A percentile compares a stretch with the other conserved stretches of the same genome.
Evolutionary conservation across 2,888 invertebrate genomes (phyloP).

Genomic region (Hetaerina titia): DNA sequence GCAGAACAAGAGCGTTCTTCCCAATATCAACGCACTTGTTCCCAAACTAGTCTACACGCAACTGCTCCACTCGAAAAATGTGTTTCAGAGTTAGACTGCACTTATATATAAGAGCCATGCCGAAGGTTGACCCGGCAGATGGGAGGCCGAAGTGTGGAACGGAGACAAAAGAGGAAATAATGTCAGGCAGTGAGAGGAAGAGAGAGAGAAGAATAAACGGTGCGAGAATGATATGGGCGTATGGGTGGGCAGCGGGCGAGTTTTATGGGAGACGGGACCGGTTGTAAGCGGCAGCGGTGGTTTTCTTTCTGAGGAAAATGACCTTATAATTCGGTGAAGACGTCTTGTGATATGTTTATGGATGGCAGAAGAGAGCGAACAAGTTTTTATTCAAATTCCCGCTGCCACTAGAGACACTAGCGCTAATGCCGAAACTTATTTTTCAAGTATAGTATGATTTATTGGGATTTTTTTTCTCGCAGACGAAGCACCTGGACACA

Average conservation of each 20-base stretch:
- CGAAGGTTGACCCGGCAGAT: conserved; percentile 31
- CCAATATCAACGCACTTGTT: neutral
- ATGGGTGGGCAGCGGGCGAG: conserved; percentile 27
- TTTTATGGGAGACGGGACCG: conserved; percentile 56
- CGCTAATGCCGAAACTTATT: conserved; percentile 14
- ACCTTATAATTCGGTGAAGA: conserved; percentile 54
- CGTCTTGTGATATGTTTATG: conserved; percentile 42
- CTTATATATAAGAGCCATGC: neutral
- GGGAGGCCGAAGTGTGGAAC: neutral
- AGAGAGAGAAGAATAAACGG: neutral
- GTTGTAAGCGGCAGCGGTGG: conserved; percentile 32
- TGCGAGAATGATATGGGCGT: neutral
- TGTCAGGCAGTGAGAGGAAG: neutral
- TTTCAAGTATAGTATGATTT: conserved; percentile 52
- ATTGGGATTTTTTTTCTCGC: neutral
- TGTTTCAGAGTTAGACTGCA: neutral
- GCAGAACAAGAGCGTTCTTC: neutral
- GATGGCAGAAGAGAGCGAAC: conserved; percentile 33
- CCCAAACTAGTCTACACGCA: neutral
- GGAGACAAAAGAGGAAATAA: neutral
- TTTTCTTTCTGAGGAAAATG: conserved; percentile 28
- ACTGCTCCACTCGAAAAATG: neutral
- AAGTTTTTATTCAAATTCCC: conserved; percentile 55
- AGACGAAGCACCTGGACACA: conserved; percentile 42
- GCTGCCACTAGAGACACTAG: neutral